These are phyloP conservation scores for Poecilobothrus nobilitatus DNA, from an alignment of 2,888 invertebrate genomes.

Conservation along the genomic window DNA sequence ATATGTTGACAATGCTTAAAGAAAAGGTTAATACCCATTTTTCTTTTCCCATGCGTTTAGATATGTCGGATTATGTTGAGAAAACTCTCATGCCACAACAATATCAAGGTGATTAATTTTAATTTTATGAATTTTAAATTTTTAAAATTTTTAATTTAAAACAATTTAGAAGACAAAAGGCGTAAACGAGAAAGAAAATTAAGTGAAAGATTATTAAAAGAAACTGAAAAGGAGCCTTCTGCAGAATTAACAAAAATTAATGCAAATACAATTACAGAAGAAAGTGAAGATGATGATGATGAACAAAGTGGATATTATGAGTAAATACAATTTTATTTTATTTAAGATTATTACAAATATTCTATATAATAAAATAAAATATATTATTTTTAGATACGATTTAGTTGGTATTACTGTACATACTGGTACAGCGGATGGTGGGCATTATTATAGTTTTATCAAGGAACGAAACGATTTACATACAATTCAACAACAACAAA, in stretches of 20 bases:
- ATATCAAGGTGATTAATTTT: slow-evolving; percentile 54
- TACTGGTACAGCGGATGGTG: slow-evolving; percentile 96
- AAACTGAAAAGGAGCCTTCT: slow-evolving; percentile 24
- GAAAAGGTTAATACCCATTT: slow-evolving; percentile 97
- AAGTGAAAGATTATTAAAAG: slow-evolving; percentile 23
- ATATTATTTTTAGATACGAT: slow-evolving; percentile 51
- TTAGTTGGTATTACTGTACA: slow-evolving; percentile 92
- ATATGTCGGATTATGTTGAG: slow-evolving; percentile 93
- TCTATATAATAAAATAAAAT: slow-evolving; percentile 11
- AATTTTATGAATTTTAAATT: neutral
- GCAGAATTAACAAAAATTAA: slow-evolving; percentile 18
- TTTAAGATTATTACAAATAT: neutral
- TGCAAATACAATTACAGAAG: slow-evolving; percentile 13
- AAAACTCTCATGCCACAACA: slow-evolving; percentile 86
- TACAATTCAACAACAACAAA: slow-evolving; percentile 26
- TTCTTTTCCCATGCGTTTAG: slow-evolving; percentile 84
- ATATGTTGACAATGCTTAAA: slow-evolving; percentile 94
- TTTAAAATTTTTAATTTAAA: neutral
- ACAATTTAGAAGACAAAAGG: slow-evolving; percentile 51
- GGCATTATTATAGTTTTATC: slow-evolving; percentile 94
- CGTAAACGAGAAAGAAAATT: slow-evolving; percentile 38
- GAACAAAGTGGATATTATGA: slow-evolving; percentile 66
- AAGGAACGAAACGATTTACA: slow-evolving; percentile 65
- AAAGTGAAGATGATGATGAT: slow-evolving; percentile 34
- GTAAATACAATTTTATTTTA: slow-evolving; percentile 44